Evolutionary conservation across 2,888 invertebrate species (phyloP), one percentile per base, ranked within the genome.

Genomic region (Pristionchus mayeri): DNA sequence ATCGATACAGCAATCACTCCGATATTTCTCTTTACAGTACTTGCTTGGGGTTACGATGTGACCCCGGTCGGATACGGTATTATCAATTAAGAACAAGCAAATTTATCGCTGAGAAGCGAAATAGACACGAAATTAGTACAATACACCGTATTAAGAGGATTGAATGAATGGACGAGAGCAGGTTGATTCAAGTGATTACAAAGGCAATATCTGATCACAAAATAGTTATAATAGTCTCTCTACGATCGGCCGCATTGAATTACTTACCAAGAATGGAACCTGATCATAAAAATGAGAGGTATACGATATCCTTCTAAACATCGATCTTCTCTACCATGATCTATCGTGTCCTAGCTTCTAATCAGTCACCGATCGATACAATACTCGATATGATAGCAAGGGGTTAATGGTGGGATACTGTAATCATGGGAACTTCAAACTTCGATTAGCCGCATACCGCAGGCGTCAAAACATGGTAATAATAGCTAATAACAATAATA

Each of bases 91-190:
- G 34, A 67, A 67, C 67, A 67, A 67, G 34, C 67, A 37, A n/a
- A 21, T 67, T 67, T 67, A 67, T 67, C 67, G 67, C 67, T 67
- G 37, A 67, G 34, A 67, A 67, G 67, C 67, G 67, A 67, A 34
- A 21, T 18, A 34, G 37, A 67, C 67, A 67, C 34, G 67, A 67
- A 37, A 67, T 67, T 37, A 67, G 67, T 67, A 67, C 67, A 67
- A 67, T 37, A 67, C 67, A 67, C 37, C 67, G 67, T 67, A 67
- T 67, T 67, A n/a, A 63, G 30, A 27, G 34, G 63, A 30, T 30
- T 63, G 30, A 63, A 30, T 63, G 30, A 30, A 63, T 30, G 2
- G 57, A 24, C 9, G 24, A 57, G 24, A 57, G 57, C n/a, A 24
- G n/a, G 54, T 13, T 60, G 3, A n/a, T 18, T 60, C 57, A 6